phyloP scores from a whole-genome alignment of 2,113 vertebrate species.

The Camelus bactrianus region DNA sequence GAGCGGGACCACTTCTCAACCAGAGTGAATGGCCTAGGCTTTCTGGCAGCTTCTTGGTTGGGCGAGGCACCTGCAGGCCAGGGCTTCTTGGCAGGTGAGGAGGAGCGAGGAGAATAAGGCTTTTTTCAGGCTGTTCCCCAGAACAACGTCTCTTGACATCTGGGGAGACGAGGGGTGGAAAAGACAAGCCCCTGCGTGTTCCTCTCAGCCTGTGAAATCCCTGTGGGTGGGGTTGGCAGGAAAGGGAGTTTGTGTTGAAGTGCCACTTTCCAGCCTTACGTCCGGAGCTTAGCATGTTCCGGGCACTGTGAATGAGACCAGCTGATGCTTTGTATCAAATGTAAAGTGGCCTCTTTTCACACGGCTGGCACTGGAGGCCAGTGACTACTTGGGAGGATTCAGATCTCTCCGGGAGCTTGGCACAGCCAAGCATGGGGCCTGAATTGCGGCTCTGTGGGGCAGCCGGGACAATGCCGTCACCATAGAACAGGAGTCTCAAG shows the following conservation, averaged over 20 bases:
- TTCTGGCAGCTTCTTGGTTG: not conserved
- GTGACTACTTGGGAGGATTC: not conserved
- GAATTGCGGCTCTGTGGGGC: constrained; percentile 53
- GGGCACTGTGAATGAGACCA: not conserved
- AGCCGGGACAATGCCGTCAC: not conserved
- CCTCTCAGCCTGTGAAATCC: constrained; percentile 18
- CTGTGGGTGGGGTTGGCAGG: not conserved
- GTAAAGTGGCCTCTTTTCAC: constrained; percentile 73
- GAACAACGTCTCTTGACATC: not conserved
- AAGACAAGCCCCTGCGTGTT: not conserved
- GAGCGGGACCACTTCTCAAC: not conserved
- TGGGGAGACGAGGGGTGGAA: not conserved
- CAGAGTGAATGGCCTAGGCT: not conserved
- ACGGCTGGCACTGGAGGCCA: constrained; percentile 10
- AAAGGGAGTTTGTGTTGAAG: constrained; percentile 9
- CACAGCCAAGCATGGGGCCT: not conserved
- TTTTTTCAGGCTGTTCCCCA: constrained; percentile 37
- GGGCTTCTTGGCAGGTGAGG: constrained; percentile 70
- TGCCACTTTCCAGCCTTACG: not conserved
- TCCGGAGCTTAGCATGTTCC: constrained; percentile 53
- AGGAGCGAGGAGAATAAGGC: constrained; percentile 24
- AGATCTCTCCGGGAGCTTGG: constrained; percentile 65
- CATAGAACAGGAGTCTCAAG: not conserved
- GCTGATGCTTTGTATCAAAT: constrained; percentile 57
- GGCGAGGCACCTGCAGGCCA: constrained; percentile 43